Base-by-base conservation (phyloP, 1,140 invertebrate genomes). In the Platyscapa corneri region DNA sequence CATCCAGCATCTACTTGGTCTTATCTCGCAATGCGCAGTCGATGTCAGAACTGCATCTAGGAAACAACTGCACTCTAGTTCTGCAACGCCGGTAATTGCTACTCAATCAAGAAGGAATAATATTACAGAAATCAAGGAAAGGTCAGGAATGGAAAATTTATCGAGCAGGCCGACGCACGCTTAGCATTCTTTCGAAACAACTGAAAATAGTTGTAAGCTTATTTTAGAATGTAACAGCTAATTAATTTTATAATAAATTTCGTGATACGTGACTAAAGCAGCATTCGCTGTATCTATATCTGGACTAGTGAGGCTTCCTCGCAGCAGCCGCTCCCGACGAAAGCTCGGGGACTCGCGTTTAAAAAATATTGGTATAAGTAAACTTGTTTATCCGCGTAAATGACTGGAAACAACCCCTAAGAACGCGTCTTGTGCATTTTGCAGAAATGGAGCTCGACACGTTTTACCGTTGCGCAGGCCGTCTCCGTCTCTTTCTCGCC, bases 331-430 rank as follows among this genome's bases (percentile, higher is more conserved):
- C 46, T 5, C 0, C n/a, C 20, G 75, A 42, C 1, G n/a, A 77
- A 53, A 77, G 46, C 16, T 37, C 75, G 1, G 75, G 42, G n/a
- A 49, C 30, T 5, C 53, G 12, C 6, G 23, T 30, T 53, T 23
- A 5, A n/a, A 49, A 56, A 32, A 78, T 34, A 49, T 74, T 37
- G 20, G 79, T 60, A 84, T 39, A 56, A 67, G 75, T 82, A 67
- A 76, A 81, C 56, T 77, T 82, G 79, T 82, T 86, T 86, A 77
- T 70, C 27, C 74, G 39, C 6, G 79, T 42, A 82, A 86, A 86
- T 67, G 79, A 82, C 70, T 42, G 53, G 39, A 65, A 70, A 65
- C 67, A 65, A 46, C 18, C 70, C 78, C 80, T 64, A 56, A 83
- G 46, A 53, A 32, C 53, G 42, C 42, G 16, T 53, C 32, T 75